Conservation (phyloP, 1,140 invertebrate genomes). For the Drosophila nigromelanica region DNA sequence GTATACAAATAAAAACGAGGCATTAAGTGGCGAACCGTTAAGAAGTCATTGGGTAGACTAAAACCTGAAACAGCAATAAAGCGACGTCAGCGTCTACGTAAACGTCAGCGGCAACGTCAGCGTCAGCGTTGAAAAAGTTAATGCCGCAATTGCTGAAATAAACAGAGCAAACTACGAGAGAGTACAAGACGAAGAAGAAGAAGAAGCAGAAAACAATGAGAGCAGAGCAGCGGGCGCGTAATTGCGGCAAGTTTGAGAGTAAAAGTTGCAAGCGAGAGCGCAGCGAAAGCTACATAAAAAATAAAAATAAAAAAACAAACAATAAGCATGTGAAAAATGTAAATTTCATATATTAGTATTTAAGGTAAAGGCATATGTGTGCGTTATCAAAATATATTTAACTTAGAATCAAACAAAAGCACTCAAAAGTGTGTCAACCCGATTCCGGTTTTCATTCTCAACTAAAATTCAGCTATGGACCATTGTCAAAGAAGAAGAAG, state of each 20-base stretch:
- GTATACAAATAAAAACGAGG: constrained; percentile 58
- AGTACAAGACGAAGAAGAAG: constrained; percentile 26
- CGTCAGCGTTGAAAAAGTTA: constrained; percentile 25
- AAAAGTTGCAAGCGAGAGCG: constrained; percentile 48
- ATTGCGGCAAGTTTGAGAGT: constrained; percentile 56
- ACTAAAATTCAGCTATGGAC: neutral
- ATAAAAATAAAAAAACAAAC: no score
- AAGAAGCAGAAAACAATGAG: constrained; percentile 16
- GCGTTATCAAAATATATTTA: neutral
- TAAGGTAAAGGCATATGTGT: neutral
- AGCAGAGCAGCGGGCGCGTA: constrained; percentile 19
- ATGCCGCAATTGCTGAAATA: constrained; percentile 68
- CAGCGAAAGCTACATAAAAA: constrained; percentile 62
- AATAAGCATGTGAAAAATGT: neutral
- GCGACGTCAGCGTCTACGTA: constrained; percentile 18
- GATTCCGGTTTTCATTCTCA: constrained; percentile 23
- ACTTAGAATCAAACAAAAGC: constrained; percentile 24
- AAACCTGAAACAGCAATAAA: constrained; percentile 58
- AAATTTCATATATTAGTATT: constrained; percentile 2
- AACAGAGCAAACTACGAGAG: constrained; percentile 64
- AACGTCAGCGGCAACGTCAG: constrained; percentile 4
- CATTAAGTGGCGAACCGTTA: constrained; percentile 79
- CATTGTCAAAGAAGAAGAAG: constrained; percentile 17
- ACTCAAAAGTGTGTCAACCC: constrained; percentile 55
- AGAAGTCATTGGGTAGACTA: constrained; percentile 71